Base-by-base conservation (phyloP, 2,113 vertebrate genomes). In the Echinops telfairi region DNA sequence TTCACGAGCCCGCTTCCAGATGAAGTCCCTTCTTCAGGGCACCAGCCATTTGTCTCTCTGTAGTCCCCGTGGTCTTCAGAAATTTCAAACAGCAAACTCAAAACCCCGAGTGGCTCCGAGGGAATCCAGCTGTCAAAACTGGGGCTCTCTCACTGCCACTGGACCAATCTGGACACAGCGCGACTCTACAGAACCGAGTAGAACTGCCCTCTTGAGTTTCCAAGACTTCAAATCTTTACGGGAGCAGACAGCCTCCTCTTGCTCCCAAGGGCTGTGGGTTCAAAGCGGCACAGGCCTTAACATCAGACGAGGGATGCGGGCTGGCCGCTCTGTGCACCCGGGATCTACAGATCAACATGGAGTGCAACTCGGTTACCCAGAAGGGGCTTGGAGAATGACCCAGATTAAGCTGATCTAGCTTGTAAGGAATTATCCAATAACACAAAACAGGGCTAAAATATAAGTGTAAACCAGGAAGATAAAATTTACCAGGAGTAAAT, bases 361-460 rank as follows among this genome's bases (percentile, higher is more conserved):
- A 91, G 85, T 73, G 0, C 4, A 85, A 87, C 75, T 71, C 2
- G 73, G 15, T 66, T 86, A 92, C 76, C 57, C 83, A 89, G 58
- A 91, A 64, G 40, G 29, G 25, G 64, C 12, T 75, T 68, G 17
- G 43, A 62, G 66, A 92, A 76, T 86, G 78, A 64, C 79, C 94
- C 83, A 95, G 29, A 38, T 43, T 23, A 76, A 31, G 31, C 16
- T 86, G 53, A 81, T 43, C 47, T 92, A 68, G 86, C 58, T 78
- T 90, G n/a, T 23, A 85, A 77, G 85, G 70, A 89, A 89, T 70
- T 94, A 78, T 73, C 47, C 27, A 89, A 31, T 75, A 86, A 92
- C 60, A 82, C 4, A 90, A 86, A 95, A 84, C 3, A 76, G 81
- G 4, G 38, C 17, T 68, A 81, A 78, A 78, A 94, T 87, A 16